phyloP scores from a whole-genome alignment of 2,888 invertebrate genomes.

The Drosophila borborema region DNA sequence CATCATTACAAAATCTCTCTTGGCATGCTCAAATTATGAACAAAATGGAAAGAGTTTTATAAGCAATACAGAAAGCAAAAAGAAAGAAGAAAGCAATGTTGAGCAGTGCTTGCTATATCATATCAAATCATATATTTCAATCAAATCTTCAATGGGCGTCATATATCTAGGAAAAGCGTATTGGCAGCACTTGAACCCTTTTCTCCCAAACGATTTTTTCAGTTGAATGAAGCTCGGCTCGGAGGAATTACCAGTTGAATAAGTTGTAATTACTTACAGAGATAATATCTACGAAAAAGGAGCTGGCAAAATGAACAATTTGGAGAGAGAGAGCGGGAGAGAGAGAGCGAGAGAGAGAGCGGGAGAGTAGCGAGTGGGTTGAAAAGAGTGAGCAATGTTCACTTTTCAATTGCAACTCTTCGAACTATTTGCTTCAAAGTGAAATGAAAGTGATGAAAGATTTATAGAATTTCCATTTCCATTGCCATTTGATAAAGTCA shows the following conservation, averaged over 20 bases:
- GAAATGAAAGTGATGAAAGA: conserved; percentile 71
- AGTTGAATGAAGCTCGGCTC: not conserved
- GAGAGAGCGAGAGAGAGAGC: not conserved
- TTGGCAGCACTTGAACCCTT: conserved; percentile 1
- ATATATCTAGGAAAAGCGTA: not conserved
- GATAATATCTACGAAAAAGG: not conserved
- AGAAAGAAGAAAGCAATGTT: too few relatives aligned
- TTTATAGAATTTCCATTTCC: conserved; percentile 57
- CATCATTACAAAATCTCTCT: too few relatives aligned
- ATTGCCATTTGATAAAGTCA: conserved; percentile 25
- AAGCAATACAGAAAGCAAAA: too few relatives aligned
- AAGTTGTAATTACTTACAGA: conserved; percentile 28
- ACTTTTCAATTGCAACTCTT: conserved; percentile 20
- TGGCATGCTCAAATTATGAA: too few relatives aligned
- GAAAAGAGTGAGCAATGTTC: conserved; percentile 4
- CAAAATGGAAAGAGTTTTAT: too few relatives aligned
- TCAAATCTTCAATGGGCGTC: not conserved
- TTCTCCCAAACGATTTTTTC: not conserved
- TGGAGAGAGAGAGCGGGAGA: not conserved
- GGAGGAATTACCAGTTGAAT: conserved; percentile 1
- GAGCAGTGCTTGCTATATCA: not conserved
- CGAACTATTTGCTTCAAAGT: conserved; percentile 61
- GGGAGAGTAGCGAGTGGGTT: not conserved
- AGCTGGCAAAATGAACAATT: conserved; percentile 19
- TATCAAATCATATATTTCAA: not conserved